Percentiles rank a stretch among this genome's conserved stretches.
phyloP scores from a whole-genome alignment of 2,797 vertebrate species.

The Gallirallus australis region DNA sequence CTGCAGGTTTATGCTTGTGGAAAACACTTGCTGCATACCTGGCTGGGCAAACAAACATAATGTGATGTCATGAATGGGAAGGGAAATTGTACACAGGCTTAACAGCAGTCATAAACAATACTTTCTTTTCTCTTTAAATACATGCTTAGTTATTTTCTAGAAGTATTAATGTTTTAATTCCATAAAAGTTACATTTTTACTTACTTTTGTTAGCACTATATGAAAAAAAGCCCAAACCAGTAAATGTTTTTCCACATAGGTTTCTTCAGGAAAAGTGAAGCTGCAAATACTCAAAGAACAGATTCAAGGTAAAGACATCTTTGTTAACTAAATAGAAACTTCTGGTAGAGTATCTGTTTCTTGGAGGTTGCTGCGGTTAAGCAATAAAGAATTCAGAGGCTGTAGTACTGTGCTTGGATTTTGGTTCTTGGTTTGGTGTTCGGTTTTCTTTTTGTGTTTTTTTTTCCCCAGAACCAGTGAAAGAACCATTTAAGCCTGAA shows the following conservation, averaged over 20 bases:
- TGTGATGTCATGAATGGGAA: neutral
- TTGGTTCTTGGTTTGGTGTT: neutral
- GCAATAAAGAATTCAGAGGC: neutral
- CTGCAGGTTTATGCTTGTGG: neutral
- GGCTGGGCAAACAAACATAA: neutral
- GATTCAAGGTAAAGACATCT: constrained; percentile 73
- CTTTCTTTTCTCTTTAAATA: neutral
- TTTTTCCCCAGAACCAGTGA: constrained; percentile 53
- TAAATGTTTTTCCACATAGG: constrained; percentile 38
- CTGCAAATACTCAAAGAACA: constrained; percentile 86
- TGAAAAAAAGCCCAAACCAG: too few species aligned
- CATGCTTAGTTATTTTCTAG: neutral
- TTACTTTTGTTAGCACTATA: neutral
- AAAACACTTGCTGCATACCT: neutral
- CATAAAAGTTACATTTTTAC: neutral
- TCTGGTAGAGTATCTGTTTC: neutral
- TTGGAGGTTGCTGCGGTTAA: neutral
- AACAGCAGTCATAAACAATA: neutral
- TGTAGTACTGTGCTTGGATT: accelerated
- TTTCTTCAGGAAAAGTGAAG: constrained; percentile 86
- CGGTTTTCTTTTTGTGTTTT: neutral
- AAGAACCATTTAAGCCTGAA: constrained; percentile 16
- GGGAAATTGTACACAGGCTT: neutral
- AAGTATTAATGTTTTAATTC: neutral
- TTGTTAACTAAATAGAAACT: neutral